phyloP scores from a whole-genome alignment of 1,140 invertebrate genomes.

The Daktulosphaira vitifoliae region DNA sequence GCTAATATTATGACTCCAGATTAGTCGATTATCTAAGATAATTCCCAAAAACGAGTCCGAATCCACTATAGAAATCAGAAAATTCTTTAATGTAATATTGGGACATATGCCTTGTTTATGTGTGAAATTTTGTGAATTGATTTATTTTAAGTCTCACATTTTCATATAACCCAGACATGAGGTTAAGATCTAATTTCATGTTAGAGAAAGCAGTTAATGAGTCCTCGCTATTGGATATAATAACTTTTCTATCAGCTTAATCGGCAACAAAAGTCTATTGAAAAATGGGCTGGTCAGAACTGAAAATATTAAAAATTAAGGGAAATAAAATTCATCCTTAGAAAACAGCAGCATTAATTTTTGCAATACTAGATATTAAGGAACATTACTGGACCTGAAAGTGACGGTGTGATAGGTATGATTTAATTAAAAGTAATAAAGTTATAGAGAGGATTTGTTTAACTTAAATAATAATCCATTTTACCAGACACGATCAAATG shows the following conservation, averaged over 20 bases:
- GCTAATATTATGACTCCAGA: no score
- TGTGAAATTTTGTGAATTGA: neutral
- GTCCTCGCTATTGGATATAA: neutral
- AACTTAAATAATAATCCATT: no score
- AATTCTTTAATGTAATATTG: neutral
- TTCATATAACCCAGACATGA: neutral
- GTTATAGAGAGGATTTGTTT: no score
- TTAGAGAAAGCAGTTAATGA: neutral
- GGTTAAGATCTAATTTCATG: neutral
- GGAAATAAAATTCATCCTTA: no score
- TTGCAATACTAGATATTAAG: no score
- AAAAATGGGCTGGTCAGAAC: no score
- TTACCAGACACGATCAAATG: conserved; percentile 36
- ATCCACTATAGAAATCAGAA: neutral
- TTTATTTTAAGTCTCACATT: neutral
- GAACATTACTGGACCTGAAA: no score
- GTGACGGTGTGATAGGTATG: no score
- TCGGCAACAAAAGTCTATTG: no score
- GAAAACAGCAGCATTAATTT: no score
- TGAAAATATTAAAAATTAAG: no score
- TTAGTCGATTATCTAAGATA: neutral
- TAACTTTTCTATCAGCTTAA: neutral
- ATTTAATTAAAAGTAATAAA: no score
- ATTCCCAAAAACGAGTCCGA: neutral
- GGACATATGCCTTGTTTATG: neutral